Conservation (phyloP, 1,140 invertebrate genomes). For the Campoletis sonorensis region DNA sequence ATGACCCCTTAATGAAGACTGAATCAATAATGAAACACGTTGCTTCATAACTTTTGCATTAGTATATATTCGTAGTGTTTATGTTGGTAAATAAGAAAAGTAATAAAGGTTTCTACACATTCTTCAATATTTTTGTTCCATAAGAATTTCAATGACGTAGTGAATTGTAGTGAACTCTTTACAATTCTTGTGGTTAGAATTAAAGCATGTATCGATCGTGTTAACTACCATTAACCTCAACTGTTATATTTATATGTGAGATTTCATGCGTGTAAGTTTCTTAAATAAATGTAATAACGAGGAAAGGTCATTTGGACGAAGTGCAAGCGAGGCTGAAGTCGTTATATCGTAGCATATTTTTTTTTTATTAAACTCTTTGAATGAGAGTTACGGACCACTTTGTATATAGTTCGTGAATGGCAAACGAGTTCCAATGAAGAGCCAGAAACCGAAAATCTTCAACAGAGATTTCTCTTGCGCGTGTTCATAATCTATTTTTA, state of each 20-base stretch:
- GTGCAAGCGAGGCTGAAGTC: constrained; percentile 18
- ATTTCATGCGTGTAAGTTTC: not conserved
- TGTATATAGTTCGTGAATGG: not conserved
- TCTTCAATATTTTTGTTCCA: no score
- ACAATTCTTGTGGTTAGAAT: no score
- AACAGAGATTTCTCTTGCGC: not conserved
- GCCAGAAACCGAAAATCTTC: not conserved
- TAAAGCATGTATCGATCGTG: no score
- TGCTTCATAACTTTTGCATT: no score
- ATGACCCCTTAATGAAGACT: not conserved
- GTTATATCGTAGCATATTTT: not conserved
- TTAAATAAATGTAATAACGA: not conserved
- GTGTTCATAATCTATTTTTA: constrained; percentile 32
- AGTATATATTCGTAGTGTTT: no score
- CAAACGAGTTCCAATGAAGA: not conserved
- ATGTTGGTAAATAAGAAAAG: no score
- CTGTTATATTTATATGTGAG: not conserved
- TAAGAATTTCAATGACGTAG: not conserved
- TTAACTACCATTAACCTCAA: not conserved
- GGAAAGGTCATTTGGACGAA: not conserved
- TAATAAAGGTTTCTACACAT: no score
- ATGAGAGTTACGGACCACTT: not conserved
- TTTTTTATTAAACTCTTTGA: not conserved
- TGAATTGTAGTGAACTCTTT: not conserved
- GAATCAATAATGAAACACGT: not conserved